A percentile compares a stretch with the other conserved stretches of the same genome.
phyloP scores from a whole-genome alignment of 2,888 invertebrate genomes.

The Chrysomela aeneicollis region DNA sequence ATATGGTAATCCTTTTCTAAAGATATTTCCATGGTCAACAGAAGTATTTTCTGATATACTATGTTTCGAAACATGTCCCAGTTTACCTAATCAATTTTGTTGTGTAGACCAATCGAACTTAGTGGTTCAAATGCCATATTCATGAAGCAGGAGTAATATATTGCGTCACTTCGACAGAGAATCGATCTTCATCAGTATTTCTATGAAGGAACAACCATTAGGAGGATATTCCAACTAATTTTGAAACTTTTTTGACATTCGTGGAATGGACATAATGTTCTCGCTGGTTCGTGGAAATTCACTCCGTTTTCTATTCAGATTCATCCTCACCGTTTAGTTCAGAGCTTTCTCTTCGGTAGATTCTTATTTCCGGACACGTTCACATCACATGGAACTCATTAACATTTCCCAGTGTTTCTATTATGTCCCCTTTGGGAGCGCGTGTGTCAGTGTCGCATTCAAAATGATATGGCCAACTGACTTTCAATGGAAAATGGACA shows the following conservation, averaged over 20 bases:
- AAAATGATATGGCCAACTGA: neutral
- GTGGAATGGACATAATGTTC: neutral
- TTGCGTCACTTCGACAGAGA: too few relatives aligned
- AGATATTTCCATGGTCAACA: too few relatives aligned
- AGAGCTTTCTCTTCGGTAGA: slow-evolving; percentile 11
- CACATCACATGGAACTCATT: slow-evolving; percentile 15
- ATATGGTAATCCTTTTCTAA: too few relatives aligned
- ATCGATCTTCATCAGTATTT: neutral
- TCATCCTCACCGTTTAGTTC: slow-evolving; percentile 5
- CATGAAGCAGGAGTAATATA: too few relatives aligned
- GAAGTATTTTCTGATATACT: too few relatives aligned
- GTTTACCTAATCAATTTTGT: too few relatives aligned
- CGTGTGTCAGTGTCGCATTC: neutral
- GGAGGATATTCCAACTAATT: neutral
- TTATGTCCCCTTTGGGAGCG: slow-evolving; percentile 7
- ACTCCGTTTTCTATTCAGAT: slow-evolving; percentile 7
- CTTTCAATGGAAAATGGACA: neutral
- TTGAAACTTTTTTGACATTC: neutral
- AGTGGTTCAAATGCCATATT: too few relatives aligned
- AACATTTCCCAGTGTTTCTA: slow-evolving; percentile 14
- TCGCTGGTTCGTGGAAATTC: neutral
- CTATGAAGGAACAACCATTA: neutral
- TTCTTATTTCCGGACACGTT: slow-evolving; percentile 19
- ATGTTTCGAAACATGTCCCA: too few relatives aligned
- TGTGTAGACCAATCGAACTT: too few relatives aligned